phyloP scores from a whole-genome alignment of 2,113 vertebrate genomes.

The Galemys pyrenaicus region DNA sequence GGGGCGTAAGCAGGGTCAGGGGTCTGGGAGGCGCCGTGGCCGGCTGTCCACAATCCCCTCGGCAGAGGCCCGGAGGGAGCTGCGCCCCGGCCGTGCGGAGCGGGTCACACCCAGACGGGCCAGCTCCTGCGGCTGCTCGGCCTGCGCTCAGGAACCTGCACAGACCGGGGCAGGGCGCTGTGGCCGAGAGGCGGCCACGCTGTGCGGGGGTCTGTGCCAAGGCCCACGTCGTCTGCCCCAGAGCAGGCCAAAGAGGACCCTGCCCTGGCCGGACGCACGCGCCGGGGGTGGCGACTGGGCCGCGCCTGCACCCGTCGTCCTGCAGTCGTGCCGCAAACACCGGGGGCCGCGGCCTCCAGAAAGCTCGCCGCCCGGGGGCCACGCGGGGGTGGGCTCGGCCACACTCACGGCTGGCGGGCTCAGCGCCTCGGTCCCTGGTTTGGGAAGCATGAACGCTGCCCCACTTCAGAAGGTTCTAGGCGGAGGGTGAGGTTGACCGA shows the following conservation, averaged over 20 bases:
- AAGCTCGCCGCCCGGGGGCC: too few species aligned
- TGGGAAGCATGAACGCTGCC: neutral
- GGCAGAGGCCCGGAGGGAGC: neutral
- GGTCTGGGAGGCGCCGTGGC: fast-evolving
- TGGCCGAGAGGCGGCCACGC: too few species aligned
- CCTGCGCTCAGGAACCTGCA: neutral
- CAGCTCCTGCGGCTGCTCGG: too few species aligned
- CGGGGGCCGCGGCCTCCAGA: too few species aligned
- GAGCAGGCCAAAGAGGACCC: neutral
- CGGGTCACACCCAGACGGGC: too few species aligned
- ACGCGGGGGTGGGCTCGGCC: too few species aligned
- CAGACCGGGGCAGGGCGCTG: neutral
- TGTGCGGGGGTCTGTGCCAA: neutral
- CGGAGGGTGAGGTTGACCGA: too few species aligned
- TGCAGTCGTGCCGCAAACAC: too few species aligned
- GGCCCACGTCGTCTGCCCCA: neutral
- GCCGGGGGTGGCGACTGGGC: too few species aligned
- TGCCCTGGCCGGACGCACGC: neutral
- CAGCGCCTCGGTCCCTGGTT: slow-evolving; percentile 73
- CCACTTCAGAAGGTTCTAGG: neutral
- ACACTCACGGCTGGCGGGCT: neutral
- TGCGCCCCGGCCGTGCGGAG: too few species aligned
- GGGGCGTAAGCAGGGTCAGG: fast-evolving
- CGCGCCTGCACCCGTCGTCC: too few species aligned
- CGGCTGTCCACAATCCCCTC: neutral